Evolutionary conservation across 2,888 invertebrate genomes (phyloP), one percentile per base, ranked within the genome.

Genomic region (Sinotaia quadrata): DNA sequence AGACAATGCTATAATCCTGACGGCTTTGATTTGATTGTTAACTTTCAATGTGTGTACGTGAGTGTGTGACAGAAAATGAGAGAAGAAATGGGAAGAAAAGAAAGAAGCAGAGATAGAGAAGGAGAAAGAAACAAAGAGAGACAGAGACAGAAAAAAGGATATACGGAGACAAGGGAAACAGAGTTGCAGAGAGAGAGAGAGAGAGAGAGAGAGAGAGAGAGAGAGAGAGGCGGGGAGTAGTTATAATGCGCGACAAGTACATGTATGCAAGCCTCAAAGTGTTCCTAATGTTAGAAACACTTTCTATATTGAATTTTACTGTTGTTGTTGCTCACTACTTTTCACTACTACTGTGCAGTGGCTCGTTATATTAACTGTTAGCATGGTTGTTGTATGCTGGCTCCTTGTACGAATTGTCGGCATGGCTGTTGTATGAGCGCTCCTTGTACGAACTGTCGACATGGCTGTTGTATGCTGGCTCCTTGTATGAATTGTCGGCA

Each of bases 161-260:
- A 33, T 51, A 36, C 31, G 18, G 52, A 37, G 34, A 24, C 56
- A 44, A 41, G 41, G 37, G 34, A 49, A 7, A 49, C 21, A 62
- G 15, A 56, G 51, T 24, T 12, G 33, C 33, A 56, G 41, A 44
- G 21, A 31, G 34, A 15, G 33, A 12, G 21, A 8, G 27, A 57
- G 47, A 51, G 21, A 18, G 21, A 56, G 54, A 54, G n/a, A 27
- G 33, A 65, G 34, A 27, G 21, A 41, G 15, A 54, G 56, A 54
- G 3, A 36, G 31, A 33, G 29, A 54, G n/a, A 41, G 41, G 29
- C 12, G 29, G 5, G 31, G 21, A 37, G 56, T 21, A 44, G 27
- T 57, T n/a, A 18, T 7, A 44, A 18, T 41, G 44, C 12, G 4
- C 34, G 37, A 1, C 24, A 44, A 21, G 47, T 24, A 47, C 24